Base-by-base conservation (phyloP, 2,888 invertebrate species). In the Gastracanthus pulcherrimus region DNA sequence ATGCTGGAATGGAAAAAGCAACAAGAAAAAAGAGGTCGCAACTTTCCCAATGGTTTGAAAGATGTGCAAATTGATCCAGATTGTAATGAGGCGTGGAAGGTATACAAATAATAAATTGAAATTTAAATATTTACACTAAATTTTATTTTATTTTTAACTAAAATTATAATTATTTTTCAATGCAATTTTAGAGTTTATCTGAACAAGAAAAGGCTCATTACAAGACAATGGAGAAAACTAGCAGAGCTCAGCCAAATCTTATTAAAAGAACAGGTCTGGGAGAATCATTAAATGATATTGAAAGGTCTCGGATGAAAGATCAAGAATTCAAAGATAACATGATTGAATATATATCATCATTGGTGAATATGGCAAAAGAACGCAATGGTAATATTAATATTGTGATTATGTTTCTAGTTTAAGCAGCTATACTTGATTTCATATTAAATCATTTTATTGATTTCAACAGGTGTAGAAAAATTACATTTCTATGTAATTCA, bases 401-500 rank as follows among this genome's bases (percentile, higher is more conserved):
- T 78, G 13, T 7, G 38, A 41, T 31, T 16, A 51, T 41, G 34
- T n/a, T 9, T 19, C 2, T 0, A n/a, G n/a, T n/a, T n/a, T n/a
- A n/a, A 45, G n/a, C 45, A 45, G 4, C n/a, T 45, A 45, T 16
- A n/a, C n/a, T 3, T 13, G n/a, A 45, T 16, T n/a, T 45, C 0
- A 3, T 34, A 31, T 36, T 34, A 7, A 62, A 62, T 36, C 6
- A 36, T 6, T 62, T 55, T 62, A 62, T 5, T 3, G 51, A 26
- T 48, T 58, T 67, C 60, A 48, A 19, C 82, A 90, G 90, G 76
- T 38, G 69, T 90, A 36, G 60, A 83, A 0, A 78, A 86, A 2
- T 41, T 87, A 3, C 83, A 85, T 62, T 92, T 91, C 83, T 89
- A 87, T 81, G 84, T 92, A 0, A 88, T 92, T 31, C 92, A 92